Evolutionary conservation across 1,140 invertebrate species (phyloP), one percentile per base, ranked within the genome.

Genomic region (Heliconius hewitsoni): DNA sequence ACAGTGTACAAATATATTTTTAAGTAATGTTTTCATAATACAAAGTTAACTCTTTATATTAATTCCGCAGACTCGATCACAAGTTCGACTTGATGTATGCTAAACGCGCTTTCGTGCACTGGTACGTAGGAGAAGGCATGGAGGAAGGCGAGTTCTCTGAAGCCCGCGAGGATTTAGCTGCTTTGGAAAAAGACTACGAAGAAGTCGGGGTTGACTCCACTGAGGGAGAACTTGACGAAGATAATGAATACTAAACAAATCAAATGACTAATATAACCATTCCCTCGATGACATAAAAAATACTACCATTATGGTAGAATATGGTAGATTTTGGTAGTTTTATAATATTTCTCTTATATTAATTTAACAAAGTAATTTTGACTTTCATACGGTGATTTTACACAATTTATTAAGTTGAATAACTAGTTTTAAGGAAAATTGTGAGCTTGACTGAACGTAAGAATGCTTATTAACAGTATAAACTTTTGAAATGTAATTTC

Each of bases 91-190:
- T 97, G 60, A 98, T 98, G 97, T 97, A 97, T 94, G 94, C 97
- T 86, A 95, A 97, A 92, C 95, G 97, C 86, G 96, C 97, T 46
- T 96, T 97, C 90, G 96, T 97, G 1, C 97, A 97, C 87, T 97
- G 97, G 97, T 97, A 97, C 88, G 97, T 98, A 71, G 97, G 97
- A 85, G 97, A 98, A 95, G 97, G 97, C 94, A 98, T 98, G 97
- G 97, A 98, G 94, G 97, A 98, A 92, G 97, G 97, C 78, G 97
- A 98, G 94, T 98, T 98, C 95, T 97, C 96, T 37, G 97, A 98
- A 91, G 98, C 98, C 74, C 96, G 97, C 86, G 97, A 98, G 94
- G 97, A 98, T 96, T 95, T 98, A 91, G 97, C 97, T 73, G 97
- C 97, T 30, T 95, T 98, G 23, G 97, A 98, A 95, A 97, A 97